Conservation (phyloP, 2,888 invertebrate species). For the Leptopterna dolabrata region DNA sequence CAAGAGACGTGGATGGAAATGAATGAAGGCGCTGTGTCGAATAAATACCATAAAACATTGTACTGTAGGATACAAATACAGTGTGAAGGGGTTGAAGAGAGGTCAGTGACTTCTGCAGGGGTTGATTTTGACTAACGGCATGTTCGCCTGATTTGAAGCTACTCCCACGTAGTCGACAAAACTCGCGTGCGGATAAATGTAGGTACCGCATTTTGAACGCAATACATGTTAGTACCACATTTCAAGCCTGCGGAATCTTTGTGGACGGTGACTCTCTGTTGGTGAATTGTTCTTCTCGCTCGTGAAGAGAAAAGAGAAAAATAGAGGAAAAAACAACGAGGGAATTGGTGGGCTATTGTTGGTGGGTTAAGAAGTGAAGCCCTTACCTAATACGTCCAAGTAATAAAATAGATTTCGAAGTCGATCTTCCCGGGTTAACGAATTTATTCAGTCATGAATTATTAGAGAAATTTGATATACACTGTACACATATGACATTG, state of each 20-base stretch:
- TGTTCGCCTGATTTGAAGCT: conserved; percentile 5
- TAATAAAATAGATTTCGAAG: neutral
- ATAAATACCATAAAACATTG: too few species aligned
- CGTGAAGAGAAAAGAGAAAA: neutral
- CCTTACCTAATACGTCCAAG: neutral
- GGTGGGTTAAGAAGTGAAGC: neutral
- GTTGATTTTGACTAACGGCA: neutral
- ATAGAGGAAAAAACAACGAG: too few species aligned
- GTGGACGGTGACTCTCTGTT: neutral
- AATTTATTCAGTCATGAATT: too few species aligned
- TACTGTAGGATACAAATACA: too few species aligned
- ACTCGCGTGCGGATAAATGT: conserved; percentile 1
- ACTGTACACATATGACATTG: too few species aligned
- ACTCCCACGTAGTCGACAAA: neutral
- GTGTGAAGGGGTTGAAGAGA: neutral
- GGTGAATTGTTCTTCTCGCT: neutral
- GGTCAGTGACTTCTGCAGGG: neutral
- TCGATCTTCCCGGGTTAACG: neutral
- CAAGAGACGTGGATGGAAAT: too few species aligned
- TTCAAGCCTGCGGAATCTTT: neutral
- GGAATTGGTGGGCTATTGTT: neutral
- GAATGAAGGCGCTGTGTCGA: too few species aligned
- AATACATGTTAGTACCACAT: neutral
- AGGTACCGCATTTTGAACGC: neutral
- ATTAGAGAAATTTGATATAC: too few species aligned